Percentiles rank a stretch among this genome's conserved stretches.
Evolutionary conservation across 2,113 vertebrate species (phyloP).

Genomic region (Nerophis ophidion): DNA sequence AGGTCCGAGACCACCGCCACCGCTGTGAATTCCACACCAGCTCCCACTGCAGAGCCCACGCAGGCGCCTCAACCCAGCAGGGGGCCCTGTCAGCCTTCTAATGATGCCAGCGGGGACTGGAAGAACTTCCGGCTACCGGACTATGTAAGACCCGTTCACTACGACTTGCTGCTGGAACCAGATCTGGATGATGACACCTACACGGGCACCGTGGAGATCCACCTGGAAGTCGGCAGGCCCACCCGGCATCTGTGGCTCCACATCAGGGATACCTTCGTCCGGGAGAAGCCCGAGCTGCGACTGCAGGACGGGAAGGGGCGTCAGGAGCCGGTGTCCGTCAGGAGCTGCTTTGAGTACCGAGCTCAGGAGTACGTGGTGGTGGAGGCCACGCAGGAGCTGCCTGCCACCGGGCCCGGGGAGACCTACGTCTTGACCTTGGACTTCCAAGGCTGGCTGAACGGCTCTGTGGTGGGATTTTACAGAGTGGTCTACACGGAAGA

Average conservation of each 20-base stretch:
- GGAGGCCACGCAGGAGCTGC: constrained; percentile 65
- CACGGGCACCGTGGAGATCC: constrained; percentile 75
- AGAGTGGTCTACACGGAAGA: constrained; percentile 82
- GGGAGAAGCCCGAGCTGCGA: constrained; percentile 65
- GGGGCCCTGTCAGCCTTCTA: constrained; percentile 67
- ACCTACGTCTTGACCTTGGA: constrained; percentile 78
- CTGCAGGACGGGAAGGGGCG: constrained; percentile 11
- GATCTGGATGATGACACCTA: constrained; percentile 79
- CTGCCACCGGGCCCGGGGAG: constrained; percentile 1
- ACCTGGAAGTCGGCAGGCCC: constrained; percentile 57
- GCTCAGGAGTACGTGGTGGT: constrained; percentile 84
- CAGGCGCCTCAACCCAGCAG: constrained; percentile 21
- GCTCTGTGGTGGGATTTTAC: constrained; percentile 94
- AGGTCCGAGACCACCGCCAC: constrained; percentile 34
- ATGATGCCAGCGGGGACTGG: constrained; percentile 76
- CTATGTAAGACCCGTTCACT: constrained; percentile 79
- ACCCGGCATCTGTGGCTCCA: constrained; percentile 86
- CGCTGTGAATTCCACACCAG: neutral
- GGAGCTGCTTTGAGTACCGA: constrained; percentile 79
- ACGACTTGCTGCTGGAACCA: constrained; percentile 81
- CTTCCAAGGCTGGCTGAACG: constrained; percentile 86
- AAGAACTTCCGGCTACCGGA: constrained; percentile 79
- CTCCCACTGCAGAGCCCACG: constrained; percentile 25
- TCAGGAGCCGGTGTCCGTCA: constrained; percentile 54
- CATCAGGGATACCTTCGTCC: constrained; percentile 81